phyloP scores from a whole-genome alignment of 2,888 invertebrate genomes.

The Arge pagana region DNA sequence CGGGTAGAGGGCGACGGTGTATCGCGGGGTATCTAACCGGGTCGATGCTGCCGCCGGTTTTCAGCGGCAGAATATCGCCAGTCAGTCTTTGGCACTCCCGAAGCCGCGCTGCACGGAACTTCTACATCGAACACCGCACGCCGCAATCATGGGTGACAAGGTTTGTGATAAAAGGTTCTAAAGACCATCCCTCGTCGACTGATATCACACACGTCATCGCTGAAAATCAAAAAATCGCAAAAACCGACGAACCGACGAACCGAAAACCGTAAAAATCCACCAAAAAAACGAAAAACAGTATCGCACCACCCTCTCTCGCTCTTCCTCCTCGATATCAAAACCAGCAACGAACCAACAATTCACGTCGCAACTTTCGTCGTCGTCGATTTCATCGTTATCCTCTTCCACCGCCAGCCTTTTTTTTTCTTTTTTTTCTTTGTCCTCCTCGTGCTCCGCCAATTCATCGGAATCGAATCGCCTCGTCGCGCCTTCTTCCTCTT shows the following conservation, averaged over 20 bases:
- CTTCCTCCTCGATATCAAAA: too few relatives aligned
- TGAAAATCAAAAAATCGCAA: constrained; percentile 1
- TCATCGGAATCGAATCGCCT: constrained; percentile 37
- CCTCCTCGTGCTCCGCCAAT: constrained; percentile 53
- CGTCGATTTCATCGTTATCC: constrained; percentile 63
- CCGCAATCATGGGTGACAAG: constrained; percentile 58
- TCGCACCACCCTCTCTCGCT: too few relatives aligned
- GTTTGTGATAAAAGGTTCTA: constrained; percentile 45
- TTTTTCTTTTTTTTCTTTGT: constrained; percentile 41
- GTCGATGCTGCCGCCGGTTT: constrained; percentile 61
- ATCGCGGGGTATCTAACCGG: constrained; percentile 60
- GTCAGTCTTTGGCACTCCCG: constrained; percentile 67
- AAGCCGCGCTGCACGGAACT: constrained; percentile 68
- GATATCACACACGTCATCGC: too few relatives aligned
- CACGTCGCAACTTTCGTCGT: not conserved
- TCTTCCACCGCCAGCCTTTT: constrained; percentile 59
- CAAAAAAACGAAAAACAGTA: too few relatives aligned
- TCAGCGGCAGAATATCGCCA: constrained; percentile 51
- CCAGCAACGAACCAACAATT: too few relatives aligned
- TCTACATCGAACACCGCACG: constrained; percentile 63
- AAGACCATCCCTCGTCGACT: too few relatives aligned
- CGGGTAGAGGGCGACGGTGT: constrained; percentile 47
- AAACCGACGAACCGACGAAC: too few relatives aligned
- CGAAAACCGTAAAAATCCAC: too few relatives aligned
- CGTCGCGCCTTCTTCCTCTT: constrained; percentile 32